A percentile compares a stretch with the other conserved stretches of the same genome.
Conservation (phyloP, 2,797 vertebrate genomes). For the Hyperoplus immaculatus region DNA sequence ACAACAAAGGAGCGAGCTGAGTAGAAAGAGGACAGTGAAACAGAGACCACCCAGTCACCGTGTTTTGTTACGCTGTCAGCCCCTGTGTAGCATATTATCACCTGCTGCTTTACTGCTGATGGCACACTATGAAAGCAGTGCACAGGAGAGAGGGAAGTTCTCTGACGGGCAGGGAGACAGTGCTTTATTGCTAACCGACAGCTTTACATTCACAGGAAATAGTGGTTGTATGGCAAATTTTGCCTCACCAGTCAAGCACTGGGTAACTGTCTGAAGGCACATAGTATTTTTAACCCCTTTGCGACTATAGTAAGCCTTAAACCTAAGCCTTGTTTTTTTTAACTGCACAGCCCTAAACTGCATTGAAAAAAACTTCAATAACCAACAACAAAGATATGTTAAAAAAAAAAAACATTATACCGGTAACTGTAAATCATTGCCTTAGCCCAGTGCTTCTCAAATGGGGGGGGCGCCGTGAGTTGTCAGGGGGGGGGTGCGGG, state of each 20-base stretch:
- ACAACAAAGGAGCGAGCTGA: background rate
- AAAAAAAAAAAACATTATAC: too few species aligned
- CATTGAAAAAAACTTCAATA: too few species aligned
- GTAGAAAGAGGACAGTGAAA: conserved; percentile 34
- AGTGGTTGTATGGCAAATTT: background rate
- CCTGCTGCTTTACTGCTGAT: conserved; percentile 74
- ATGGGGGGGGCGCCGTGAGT: too few species aligned
- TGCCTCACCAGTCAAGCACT: background rate
- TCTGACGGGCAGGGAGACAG: background rate
- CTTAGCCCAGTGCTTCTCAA: too few species aligned
- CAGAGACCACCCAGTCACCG: conserved; percentile 80
- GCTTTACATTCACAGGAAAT: conserved; percentile 4
- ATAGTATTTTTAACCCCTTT: too few species aligned
- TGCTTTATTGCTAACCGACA: background rate
- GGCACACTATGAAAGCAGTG: conserved; percentile 70
- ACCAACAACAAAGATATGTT: too few species aligned
- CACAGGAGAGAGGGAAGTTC: background rate
- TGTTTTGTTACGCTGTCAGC: conserved; percentile 46
- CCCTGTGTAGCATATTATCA: conserved; percentile 69
- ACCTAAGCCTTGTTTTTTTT: too few species aligned
- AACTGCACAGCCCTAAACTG: too few species aligned
- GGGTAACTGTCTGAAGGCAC: background rate
- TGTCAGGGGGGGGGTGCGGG: too few species aligned
- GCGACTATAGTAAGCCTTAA: too few species aligned
- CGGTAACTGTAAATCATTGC: too few species aligned